phyloP scores from a whole-genome alignment of 1,140 invertebrate species.

The Chironomus tepperi region DNA sequence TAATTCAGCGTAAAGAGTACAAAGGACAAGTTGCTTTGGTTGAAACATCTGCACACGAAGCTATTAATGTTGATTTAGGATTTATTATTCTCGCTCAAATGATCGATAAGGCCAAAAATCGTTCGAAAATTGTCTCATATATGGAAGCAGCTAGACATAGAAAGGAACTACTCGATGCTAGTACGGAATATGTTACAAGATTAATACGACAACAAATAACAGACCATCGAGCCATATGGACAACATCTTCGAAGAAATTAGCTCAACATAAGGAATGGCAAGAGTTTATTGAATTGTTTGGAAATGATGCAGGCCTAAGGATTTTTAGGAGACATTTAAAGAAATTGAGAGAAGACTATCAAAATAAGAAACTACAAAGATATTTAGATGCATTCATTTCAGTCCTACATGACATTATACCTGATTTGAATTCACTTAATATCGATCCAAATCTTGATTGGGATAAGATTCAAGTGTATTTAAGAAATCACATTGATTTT shows the following conservation, averaged over 20 bases:
- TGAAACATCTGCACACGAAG: slow-evolving; percentile 93
- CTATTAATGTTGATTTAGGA: slow-evolving; percentile 92
- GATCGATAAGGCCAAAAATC: slow-evolving; percentile 63
- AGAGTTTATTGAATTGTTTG: slow-evolving; percentile 84
- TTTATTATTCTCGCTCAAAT: slow-evolving; percentile 89
- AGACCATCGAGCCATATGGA: slow-evolving; percentile 81
- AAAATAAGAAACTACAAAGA: slow-evolving; percentile 66
- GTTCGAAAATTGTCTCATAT: slow-evolving; percentile 68
- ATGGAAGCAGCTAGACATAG: slow-evolving; percentile 74
- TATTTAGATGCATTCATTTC: slow-evolving; percentile 74
- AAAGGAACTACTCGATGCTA: slow-evolving; percentile 80
- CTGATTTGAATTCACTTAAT: slow-evolving; percentile 63
- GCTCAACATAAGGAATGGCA: slow-evolving; percentile 79
- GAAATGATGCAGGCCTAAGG: slow-evolving; percentile 68
- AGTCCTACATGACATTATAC: slow-evolving; percentile 72
- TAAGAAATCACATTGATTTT: slow-evolving; percentile 82
- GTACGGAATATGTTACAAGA: slow-evolving; percentile 78
- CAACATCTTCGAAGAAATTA: slow-evolving; percentile 74
- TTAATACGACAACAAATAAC: slow-evolving; percentile 68
- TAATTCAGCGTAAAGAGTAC: slow-evolving; percentile 85
- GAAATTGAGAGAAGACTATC: slow-evolving; percentile 76
- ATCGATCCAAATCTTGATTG: slow-evolving; percentile 51
- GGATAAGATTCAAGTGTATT: slow-evolving; percentile 70
- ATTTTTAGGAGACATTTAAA: slow-evolving; percentile 75
- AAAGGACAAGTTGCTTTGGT: slow-evolving; percentile 80